These are phyloP conservation scores for Zoanthus gigantus DNA, from an alignment of 92 coral and sea anemone genomes.

Conservation along the genomic window DNA sequence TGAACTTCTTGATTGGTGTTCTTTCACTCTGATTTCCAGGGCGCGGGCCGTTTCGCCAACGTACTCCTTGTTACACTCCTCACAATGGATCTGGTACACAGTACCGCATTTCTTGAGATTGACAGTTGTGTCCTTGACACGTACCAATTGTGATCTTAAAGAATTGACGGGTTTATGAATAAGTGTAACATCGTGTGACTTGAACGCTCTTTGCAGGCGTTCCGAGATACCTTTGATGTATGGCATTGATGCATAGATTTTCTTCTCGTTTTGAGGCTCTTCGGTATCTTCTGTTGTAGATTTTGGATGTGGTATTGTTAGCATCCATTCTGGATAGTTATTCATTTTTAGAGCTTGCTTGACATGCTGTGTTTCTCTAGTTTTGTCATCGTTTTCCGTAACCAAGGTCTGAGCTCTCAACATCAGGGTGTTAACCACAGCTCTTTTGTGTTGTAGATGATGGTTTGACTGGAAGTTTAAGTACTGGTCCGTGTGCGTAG, in stretches of 20 bases:
- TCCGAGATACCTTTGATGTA: too few species aligned
- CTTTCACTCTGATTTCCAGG: too few species aligned
- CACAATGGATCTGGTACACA: too few species aligned
- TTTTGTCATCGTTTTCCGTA: slow-evolving; percentile 38
- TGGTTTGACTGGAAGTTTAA: slow-evolving; percentile 46
- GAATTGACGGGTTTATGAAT: too few species aligned
- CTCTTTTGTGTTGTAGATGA: slow-evolving; percentile 43
- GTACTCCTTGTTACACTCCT: too few species aligned
- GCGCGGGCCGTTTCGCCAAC: too few species aligned
- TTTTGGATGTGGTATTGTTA: slow-evolving; percentile 50
- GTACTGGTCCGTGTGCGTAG: slow-evolving; percentile 28
- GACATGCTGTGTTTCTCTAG: slow-evolving; percentile 46
- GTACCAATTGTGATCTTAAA: too few species aligned
- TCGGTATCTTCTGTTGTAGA: slow-evolving; percentile 46
- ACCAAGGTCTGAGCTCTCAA: slow-evolving; percentile 55
- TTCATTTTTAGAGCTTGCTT: slow-evolving; percentile 50
- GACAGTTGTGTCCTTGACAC: too few species aligned
- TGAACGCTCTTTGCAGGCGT: too few species aligned
- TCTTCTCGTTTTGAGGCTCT: slow-evolving; percentile 41
- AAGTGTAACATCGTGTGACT: too few species aligned
- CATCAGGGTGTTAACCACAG: slow-evolving; percentile 50
- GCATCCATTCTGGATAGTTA: slow-evolving; percentile 51
- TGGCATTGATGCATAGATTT: slow-evolving; percentile 47
- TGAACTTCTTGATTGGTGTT: too few species aligned
- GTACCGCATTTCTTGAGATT: too few species aligned